Percentiles rank a stretch among this genome's conserved stretches.
phyloP scores from a whole-genome alignment of 2,888 invertebrate genomes.

The Trypoxylon attenuatum region DNA sequence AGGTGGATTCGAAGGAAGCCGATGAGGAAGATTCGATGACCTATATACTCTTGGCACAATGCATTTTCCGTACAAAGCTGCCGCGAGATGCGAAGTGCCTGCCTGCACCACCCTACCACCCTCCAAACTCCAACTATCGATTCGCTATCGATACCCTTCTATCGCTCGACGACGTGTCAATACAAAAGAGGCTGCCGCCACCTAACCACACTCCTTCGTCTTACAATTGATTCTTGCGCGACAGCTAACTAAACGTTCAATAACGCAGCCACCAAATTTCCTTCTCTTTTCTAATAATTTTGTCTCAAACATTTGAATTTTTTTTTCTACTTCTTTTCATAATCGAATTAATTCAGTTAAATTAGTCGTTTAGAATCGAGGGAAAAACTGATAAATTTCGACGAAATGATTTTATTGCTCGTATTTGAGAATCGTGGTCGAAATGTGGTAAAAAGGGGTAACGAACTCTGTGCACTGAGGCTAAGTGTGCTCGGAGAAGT shows the following conservation, averaged over 20 bases:
- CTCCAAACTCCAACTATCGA: constrained; percentile 20
- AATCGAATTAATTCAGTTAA: no score
- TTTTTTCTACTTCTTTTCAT: no score
- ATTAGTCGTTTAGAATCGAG: no score
- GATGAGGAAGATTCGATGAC: constrained; percentile 47
- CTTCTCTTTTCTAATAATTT: no score
- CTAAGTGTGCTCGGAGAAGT: background rate
- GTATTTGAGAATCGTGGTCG: no score
- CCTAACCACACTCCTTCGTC: constrained; percentile 22
- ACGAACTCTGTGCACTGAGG: background rate
- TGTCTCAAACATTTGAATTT: no score
- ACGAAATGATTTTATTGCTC: no score
- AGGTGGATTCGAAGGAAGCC: constrained; percentile 13
- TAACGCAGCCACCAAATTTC: no score
- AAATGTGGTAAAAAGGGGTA: no score
- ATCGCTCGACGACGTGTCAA: constrained; percentile 51
- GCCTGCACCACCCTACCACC: constrained; percentile 11
- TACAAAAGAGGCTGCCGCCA: constrained; percentile 27
- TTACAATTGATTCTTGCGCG: constrained; percentile 41
- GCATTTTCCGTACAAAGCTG: constrained; percentile 32
- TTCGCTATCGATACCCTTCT: constrained; percentile 50
- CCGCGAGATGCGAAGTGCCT: constrained; percentile 38
- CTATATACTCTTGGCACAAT: constrained; percentile 45
- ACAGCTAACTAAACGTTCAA: constrained; percentile 45
- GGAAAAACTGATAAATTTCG: no score